Conservation (phyloP, 2,888 invertebrate species). For the Lasioglossum pauxillum region DNA sequence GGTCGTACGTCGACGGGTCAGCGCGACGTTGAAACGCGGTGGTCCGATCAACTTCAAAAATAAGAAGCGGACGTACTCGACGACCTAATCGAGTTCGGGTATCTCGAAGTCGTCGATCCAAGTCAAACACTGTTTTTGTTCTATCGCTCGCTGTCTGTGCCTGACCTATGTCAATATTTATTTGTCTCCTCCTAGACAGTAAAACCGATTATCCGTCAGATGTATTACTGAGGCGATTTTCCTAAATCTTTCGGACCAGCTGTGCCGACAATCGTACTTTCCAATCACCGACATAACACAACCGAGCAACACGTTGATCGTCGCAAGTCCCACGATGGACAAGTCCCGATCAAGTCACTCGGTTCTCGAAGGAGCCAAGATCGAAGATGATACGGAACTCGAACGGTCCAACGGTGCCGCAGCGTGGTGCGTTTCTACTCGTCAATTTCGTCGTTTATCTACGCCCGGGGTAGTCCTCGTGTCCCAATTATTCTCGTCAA, state of each 20-base stretch:
- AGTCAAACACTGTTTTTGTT: slow-evolving; percentile 55
- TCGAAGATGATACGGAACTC: slow-evolving; percentile 33
- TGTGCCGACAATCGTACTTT: slow-evolving; percentile 54
- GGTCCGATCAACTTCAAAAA: background rate
- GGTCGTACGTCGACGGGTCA: background rate
- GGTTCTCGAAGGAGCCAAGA: slow-evolving; percentile 18
- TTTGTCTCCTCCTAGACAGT: slow-evolving; percentile 58
- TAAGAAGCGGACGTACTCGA: background rate
- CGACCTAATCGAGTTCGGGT: background rate
- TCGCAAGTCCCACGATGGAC: background rate
- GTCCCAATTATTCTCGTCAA: slow-evolving; percentile 66
- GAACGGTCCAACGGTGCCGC: slow-evolving; percentile 59
- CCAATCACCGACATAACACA: slow-evolving; percentile 13
- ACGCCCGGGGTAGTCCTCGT: slow-evolving; percentile 49
- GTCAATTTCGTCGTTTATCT: slow-evolving; percentile 72
- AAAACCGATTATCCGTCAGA: slow-evolving; percentile 31
- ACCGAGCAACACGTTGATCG: slow-evolving; percentile 6
- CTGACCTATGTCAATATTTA: slow-evolving; percentile 76
- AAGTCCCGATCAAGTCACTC: background rate
- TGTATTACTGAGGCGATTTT: slow-evolving; percentile 40
- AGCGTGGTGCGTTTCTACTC: slow-evolving; percentile 54
- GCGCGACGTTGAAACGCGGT: background rate
- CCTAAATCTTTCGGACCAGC: slow-evolving; percentile 45
- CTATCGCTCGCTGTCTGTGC: slow-evolving; percentile 80
- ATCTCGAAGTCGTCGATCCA: slow-evolving; percentile 10